Evolutionary conservation across 1,140 invertebrate species (phyloP).

Genomic region (Dreissena rostriformis): DNA sequence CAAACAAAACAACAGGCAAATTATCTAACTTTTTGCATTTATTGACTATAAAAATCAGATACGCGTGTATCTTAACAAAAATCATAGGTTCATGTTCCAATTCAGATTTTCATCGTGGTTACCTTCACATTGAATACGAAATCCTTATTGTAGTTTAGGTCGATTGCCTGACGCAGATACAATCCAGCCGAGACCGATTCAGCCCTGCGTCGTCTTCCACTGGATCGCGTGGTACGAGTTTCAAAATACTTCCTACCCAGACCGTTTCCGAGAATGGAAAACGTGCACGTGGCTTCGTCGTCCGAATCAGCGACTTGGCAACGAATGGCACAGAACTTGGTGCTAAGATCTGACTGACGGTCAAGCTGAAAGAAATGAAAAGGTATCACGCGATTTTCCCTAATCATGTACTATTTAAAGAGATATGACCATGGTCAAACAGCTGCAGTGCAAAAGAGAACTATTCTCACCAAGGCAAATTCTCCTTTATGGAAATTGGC

Average conservation of each 20-base stretch:
- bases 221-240: neutral
- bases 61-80: too few species aligned
- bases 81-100: too few species aligned
- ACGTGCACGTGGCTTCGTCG: neutral
- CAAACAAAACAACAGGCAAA: too few species aligned
- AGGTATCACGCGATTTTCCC: neutral
- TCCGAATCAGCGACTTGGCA: neutral
- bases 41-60: too few species aligned
- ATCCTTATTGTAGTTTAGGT: neutral
- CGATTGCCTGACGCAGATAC: neutral
- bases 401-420: neutral
- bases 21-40: too few species aligned
- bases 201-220: neutral
- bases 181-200: neutral
- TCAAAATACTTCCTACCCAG: neutral
- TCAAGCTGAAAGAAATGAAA: neutral
- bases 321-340: neutral
- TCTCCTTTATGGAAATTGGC: neutral
- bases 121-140: neutral
- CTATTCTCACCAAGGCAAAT: neutral
- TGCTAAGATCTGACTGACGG: neutral
- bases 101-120: neutral
- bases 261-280: neutral
- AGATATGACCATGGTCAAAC: neutral
- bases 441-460: neutral